phyloP scores from a whole-genome alignment of 2,113 vertebrate species.

The Murina feae region DNA sequence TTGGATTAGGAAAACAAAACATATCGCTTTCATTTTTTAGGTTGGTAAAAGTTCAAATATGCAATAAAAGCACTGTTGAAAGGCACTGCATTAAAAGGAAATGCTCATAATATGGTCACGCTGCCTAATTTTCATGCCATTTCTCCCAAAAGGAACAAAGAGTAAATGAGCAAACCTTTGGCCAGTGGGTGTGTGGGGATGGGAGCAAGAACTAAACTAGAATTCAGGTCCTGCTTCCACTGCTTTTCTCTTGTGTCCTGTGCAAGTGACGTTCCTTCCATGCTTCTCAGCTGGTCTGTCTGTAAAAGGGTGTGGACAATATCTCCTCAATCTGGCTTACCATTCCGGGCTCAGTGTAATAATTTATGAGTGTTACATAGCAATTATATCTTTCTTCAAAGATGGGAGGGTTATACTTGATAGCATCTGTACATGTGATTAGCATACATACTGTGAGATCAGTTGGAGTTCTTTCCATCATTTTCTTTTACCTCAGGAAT shows the following conservation, averaged over 20 bases:
- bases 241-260: not conserved
- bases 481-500: not conserved
- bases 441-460: not conserved
- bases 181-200: not conserved
- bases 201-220: not conserved
- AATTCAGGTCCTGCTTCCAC: not conserved
- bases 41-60: not conserved
- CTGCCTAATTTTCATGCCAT: not conserved
- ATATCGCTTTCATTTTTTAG: not conserved
- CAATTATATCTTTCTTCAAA: constrained; percentile 12
- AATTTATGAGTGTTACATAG: not conserved
- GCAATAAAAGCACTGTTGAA: not conserved
- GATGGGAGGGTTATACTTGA: not conserved
- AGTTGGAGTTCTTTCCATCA: not conserved
- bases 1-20: not conserved
- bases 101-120: not conserved
- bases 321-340: not conserved
- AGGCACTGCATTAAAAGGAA: not conserved
- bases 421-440: not conserved
- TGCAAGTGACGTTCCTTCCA: not conserved
- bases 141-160: not conserved
- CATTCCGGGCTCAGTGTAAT: not conserved
- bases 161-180: not conserved
- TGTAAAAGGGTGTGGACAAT: not conserved
- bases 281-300: not conserved